phyloP scores from a whole-genome alignment of 2,797 vertebrate species.

The Heterohyrax brucei region DNA sequence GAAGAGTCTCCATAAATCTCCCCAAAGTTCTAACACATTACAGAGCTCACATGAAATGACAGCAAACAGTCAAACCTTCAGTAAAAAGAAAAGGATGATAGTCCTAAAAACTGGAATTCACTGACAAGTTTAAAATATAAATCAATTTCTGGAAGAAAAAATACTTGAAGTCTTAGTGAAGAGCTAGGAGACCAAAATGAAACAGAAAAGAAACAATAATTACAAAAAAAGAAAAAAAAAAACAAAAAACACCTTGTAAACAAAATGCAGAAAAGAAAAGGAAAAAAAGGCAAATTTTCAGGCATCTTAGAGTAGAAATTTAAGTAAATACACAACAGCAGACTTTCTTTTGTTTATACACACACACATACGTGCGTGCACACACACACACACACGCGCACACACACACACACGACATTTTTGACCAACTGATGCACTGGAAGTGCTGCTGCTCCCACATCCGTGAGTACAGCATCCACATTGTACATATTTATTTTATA shows the following conservation, averaged over 20 bases:
- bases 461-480: background rate
- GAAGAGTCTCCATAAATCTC: background rate
- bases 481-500: background rate
- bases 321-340: background rate
- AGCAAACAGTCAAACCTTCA: background rate
- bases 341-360: background rate
- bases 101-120: background rate
- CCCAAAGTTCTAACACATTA: background rate
- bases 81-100: background rate
- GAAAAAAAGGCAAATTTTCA: background rate
- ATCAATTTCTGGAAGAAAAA: constrained; percentile 3
- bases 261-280: no score
- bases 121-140: background rate
- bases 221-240: no score
- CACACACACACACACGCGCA: no score
- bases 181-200: background rate
- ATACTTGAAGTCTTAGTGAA: background rate
- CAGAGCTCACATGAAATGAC: background rate
- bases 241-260: no score
- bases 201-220: background rate
- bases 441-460: background rate
- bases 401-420: no score
- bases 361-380: background rate
- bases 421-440: background rate
- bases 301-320: background rate